Evolutionary conservation across 2,797 vertebrate species (phyloP).

Genomic region (Chloroceryle amazona): DNA sequence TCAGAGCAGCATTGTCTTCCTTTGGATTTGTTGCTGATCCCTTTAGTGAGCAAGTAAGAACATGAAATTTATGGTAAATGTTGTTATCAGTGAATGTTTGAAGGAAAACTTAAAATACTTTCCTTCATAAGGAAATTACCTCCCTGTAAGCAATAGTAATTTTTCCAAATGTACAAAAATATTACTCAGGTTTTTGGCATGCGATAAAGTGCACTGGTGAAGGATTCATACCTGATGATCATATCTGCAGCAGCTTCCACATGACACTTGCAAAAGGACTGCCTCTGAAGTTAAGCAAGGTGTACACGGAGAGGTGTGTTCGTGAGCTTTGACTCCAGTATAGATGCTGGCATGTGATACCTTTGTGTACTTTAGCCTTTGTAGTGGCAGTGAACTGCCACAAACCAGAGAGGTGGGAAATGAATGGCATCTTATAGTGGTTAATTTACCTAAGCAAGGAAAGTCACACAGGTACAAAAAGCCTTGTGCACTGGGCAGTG

Average conservation of each 20-base stretch:
- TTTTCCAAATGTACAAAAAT: neutral
- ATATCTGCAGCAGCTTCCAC: neutral
- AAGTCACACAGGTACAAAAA: neutral
- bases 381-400: neutral
- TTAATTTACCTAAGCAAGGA: neutral
- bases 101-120: neutral
- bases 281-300: neutral
- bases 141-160: neutral
- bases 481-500: neutral
- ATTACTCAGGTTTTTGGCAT: neutral
- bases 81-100: neutral
- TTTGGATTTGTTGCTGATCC: neutral
- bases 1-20: neutral
- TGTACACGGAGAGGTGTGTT: accelerated
- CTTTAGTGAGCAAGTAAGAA: neutral
- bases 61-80: neutral
- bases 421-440: accelerated
- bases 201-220: neutral
- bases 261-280: neutral
- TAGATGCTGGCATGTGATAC: neutral
- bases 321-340: neutral
- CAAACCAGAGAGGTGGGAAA: neutral
- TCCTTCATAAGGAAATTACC: neutral
- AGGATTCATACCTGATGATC: neutral
- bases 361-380: neutral